Percentiles rank a stretch among this genome's conserved stretches.
These are phyloP conservation scores for Ormyrus pomaceus DNA, from an alignment of 2,888 invertebrate genomes.

Conservation along the genomic window DNA sequence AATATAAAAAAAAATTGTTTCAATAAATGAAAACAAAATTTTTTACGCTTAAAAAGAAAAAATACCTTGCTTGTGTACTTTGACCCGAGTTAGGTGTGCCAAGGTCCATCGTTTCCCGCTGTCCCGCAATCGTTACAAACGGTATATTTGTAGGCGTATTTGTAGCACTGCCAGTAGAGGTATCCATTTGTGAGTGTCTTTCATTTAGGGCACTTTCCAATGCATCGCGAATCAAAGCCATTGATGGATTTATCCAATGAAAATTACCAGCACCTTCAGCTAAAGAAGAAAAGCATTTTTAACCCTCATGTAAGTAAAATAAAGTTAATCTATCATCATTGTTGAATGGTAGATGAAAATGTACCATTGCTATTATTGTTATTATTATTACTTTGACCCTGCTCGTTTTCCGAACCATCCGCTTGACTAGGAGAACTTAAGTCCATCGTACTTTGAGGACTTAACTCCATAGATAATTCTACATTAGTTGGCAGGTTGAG, in stretches of 20 bases:
- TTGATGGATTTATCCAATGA: constrained; percentile 38
- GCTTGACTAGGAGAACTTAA: constrained; percentile 49
- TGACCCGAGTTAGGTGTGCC: constrained; percentile 68
- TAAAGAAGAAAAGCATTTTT: constrained; percentile 20
- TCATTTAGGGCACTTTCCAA: constrained; percentile 45
- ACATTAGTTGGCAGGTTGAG: constrained; percentile 75
- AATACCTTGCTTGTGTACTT: constrained; percentile 72
- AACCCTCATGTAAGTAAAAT: background rate
- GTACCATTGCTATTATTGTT: constrained; percentile 56
- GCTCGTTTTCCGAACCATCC: constrained; percentile 63
- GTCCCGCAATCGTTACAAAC: constrained; percentile 50
- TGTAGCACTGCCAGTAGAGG: constrained; percentile 32
- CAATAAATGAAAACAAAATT: background rate
- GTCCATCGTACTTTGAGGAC: constrained; percentile 72
- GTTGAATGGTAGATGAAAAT: constrained; percentile 23
- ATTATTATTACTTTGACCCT: constrained; percentile 63
- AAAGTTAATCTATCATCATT: background rate
- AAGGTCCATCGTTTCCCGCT: constrained; percentile 62
- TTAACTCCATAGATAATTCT: constrained; percentile 81
- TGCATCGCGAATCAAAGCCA: constrained; percentile 54
- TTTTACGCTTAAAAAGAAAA: background rate
- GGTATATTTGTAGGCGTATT: constrained; percentile 45
- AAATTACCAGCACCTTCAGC: constrained; percentile 15
- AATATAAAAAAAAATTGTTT: background rate
- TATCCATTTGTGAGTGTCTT: constrained; percentile 40